Evolutionary conservation across 37 sponge, comb jelly and placozoan species (phyloP).

Genomic region (Oopsacas minuta): DNA sequence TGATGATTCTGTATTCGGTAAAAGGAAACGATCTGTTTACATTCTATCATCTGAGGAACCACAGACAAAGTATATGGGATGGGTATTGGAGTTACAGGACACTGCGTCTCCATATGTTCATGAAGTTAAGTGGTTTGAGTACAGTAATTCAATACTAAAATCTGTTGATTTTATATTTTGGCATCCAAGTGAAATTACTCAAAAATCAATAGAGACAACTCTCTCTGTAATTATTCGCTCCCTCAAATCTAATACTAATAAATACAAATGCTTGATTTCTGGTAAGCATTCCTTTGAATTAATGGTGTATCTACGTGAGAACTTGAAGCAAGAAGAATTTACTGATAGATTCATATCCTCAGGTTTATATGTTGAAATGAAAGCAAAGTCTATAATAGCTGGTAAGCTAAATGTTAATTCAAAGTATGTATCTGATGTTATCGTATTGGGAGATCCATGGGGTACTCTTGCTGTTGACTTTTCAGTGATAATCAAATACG

Average conservation of each 20-base stretch:
- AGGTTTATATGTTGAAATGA: neutral
- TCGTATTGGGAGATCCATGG: neutral
- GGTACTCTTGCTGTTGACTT: neutral
- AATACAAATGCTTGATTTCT: slow-evolving; percentile 6
- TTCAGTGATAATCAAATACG: neutral
- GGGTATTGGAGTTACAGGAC: neutral
- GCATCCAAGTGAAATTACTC: neutral
- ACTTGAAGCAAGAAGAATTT: neutral
- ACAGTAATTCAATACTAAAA: neutral
- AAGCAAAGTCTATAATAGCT: neutral
- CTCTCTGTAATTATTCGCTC: neutral
- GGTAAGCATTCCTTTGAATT: neutral
- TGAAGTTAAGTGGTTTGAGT: neutral
- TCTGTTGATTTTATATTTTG: neutral
- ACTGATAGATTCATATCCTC: neutral
- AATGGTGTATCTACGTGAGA: neutral
- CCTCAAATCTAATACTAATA: neutral
- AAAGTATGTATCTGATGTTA: neutral
- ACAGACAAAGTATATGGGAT: neutral
- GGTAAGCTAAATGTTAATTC: neutral
- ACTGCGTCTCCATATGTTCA: neutral
- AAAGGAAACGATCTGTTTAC: neutral
- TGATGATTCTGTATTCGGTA: neutral
- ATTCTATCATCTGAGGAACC: neutral
- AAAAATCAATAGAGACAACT: neutral